Percentiles rank a stretch among this genome's conserved stretches.
Conservation (phyloP, 2,888 invertebrate species). For the Malacosoma neustria region DNA sequence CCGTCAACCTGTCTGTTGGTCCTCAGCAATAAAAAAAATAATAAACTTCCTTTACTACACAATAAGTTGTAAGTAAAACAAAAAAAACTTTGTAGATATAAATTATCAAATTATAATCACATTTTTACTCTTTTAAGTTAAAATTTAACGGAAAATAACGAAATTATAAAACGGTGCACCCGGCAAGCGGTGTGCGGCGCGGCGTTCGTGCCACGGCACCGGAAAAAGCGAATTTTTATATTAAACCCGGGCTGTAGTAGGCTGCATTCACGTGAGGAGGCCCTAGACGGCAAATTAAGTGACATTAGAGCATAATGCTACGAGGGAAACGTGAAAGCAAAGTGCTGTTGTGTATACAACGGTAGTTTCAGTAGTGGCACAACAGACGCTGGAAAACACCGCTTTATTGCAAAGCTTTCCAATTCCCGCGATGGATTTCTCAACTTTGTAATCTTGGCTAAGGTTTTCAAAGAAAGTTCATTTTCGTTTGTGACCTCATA, state of each 20-base stretch:
- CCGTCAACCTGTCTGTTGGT: too few relatives aligned
- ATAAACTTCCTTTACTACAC: too few relatives aligned
- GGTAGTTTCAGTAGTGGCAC: constrained; percentile 39
- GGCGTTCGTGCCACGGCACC: neutral
- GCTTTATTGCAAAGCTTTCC: neutral
- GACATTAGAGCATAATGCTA: constrained; percentile 69
- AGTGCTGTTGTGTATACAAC: constrained; percentile 54
- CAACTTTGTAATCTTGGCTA: neutral
- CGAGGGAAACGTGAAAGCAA: constrained; percentile 59
- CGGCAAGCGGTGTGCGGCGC: neutral
- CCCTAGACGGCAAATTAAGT: constrained; percentile 72
- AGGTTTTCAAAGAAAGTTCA: neutral
- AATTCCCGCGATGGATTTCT: neutral
- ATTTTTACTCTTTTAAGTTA: too few relatives aligned
- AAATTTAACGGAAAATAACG: too few relatives aligned
- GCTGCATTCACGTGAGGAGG: constrained; percentile 67
- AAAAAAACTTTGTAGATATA: too few relatives aligned
- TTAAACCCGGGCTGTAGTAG: constrained; percentile 55
- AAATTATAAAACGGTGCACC: neutral
- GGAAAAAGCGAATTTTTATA: constrained; percentile 63
- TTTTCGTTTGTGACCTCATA: too few relatives aligned
- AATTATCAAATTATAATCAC: too few relatives aligned
- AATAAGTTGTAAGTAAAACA: too few relatives aligned
- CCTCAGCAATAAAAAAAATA: too few relatives aligned
- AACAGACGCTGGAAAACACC: constrained; percentile 16